Percentiles rank a stretch among this genome's conserved stretches.
phyloP scores from a whole-genome alignment of 2,888 invertebrate genomes.

The Onchidella celtica region DNA sequence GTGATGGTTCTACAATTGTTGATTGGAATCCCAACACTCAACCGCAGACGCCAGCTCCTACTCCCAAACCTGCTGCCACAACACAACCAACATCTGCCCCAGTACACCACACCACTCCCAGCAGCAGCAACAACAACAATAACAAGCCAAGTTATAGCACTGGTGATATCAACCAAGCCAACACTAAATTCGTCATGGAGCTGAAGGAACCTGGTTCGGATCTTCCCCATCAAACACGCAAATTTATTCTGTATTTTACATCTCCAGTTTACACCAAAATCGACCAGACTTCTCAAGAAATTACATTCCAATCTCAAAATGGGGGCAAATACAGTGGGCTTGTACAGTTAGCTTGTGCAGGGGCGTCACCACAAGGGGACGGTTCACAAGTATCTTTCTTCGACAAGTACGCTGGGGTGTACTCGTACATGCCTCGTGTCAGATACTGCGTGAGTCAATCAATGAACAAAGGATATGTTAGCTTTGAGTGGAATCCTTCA shows the following conservation, averaged over 20 bases:
- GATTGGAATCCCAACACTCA: conserved; percentile 8
- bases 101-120: not conserved
- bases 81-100: too few relatives aligned
- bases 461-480: conserved; percentile 57
- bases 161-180: conserved; percentile 35
- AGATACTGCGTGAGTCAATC: conserved; percentile 63
- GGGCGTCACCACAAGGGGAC: conserved; percentile 63
- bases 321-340: conserved; percentile 65
- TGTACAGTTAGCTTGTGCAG: conserved; percentile 66
- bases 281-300: conserved; percentile 50
- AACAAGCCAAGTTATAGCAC: conserved; percentile 22
- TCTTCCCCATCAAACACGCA: conserved; percentile 64
- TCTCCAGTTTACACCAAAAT: conserved; percentile 58
- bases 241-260: conserved; percentile 66
- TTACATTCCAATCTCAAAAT: conserved; percentile 58
- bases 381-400: conserved; percentile 54
- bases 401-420: conserved; percentile 63
- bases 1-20: conserved; percentile 45
- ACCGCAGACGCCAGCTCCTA: too few relatives aligned
- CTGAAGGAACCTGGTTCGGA: conserved; percentile 66
- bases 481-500: conserved; percentile 64
- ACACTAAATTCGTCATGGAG: conserved; percentile 66
- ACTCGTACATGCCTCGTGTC: conserved; percentile 62
- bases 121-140: not conserved
- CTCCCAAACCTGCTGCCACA: too few relatives aligned